Base-by-base conservation (phyloP, 2,113 vertebrate species). In the Serinus canaria region DNA sequence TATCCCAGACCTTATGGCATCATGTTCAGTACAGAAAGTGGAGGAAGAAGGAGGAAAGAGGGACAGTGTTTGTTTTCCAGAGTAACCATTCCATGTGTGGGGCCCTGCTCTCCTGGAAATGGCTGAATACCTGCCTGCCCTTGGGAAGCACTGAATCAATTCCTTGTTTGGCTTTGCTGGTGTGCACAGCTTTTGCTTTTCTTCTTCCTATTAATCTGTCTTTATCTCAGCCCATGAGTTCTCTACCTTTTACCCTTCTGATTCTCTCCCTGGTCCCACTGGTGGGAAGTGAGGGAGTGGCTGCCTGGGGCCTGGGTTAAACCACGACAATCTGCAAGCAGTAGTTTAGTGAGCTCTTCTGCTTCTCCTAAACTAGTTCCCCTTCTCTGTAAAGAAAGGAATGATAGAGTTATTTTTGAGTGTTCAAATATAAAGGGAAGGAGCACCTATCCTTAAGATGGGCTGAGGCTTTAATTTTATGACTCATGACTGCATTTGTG, bases 11-110 rank as follows among this genome's bases (percentile, higher is more conserved):
- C 17, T 0, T 25, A 0, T 14, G 35, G 8, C 13, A 31, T 50
- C 62, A 11, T 31, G 25, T 0, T 18, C 25, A 24, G 31, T 9
- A 0, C 6, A 5, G 7, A 67, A 50, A 22, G 1, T 2, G 13
- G 9, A 21, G 11, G 5, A 47, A 47, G 15, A 10, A 66, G 24
- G 24, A 67, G 25, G 37, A 50, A 59, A 10, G 25, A 30, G 20
- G 13, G 7, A 50, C 2, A 2, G 10, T 21, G 7, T 35, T 24
- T 49, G 13, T 67, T 25, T 58, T 59, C 16, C 16, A 1, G 0
- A 85, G 20, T 58, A 16, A 49, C 20, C 20, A 9, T 31, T 14
- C 11, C 13, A 9, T 1, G 3, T 35, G 62, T 59, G 21, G 10
- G 2, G 6, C 2, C 37, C 10, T 21, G 21, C 52, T 67, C 31